Percentiles rank a stretch among this genome's conserved stretches.
phyloP scores from a whole-genome alignment of 1,140 invertebrate species.

The Drosophila punjabiensis region DNA sequence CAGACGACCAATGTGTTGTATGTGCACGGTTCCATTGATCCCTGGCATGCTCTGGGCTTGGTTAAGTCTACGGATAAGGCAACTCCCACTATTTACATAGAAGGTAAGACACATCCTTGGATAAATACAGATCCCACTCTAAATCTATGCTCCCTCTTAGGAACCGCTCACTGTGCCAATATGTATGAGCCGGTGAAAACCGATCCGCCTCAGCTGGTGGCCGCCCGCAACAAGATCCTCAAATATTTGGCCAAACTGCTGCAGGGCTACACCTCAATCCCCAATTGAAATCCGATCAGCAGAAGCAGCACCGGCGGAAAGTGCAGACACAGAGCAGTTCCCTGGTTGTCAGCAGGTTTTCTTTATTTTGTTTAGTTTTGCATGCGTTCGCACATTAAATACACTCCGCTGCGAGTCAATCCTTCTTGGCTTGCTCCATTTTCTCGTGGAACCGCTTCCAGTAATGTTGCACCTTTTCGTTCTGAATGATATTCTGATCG shows the following conservation, averaged over 20 bases:
- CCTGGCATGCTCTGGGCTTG: conserved; percentile 95
- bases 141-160: conserved; percentile 85
- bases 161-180: conserved; percentile 93
- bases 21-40: conserved; percentile 96
- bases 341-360: conserved; percentile 33
- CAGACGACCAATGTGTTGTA: conserved; percentile 92
- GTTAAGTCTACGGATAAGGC: conserved; percentile 86
- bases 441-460: conserved; percentile 79
- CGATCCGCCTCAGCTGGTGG: conserved; percentile 88
- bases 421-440: conserved; percentile 75
- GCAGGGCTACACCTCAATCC: conserved; percentile 46
- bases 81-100: conserved; percentile 90
- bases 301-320: background rate
- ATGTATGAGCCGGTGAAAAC: conserved; percentile 90
- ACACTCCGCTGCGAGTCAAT: conserved; percentile 33
- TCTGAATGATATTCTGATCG: conserved; percentile 65
- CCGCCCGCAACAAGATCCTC: conserved; percentile 88
- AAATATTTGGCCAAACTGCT: conserved; percentile 86
- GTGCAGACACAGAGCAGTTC: conserved; percentile 15
- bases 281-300: conserved; percentile 29
- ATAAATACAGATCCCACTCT: too few species aligned
- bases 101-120: conserved; percentile 86
- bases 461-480: conserved; percentile 60
- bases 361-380: conserved; percentile 20
- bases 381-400: conserved; percentile 11